A percentile compares a stretch with the other conserved stretches of the same genome.
These are phyloP conservation scores for Tillus elongatus DNA, from an alignment of 2,888 invertebrate genomes.

Conservation along the genomic window DNA sequence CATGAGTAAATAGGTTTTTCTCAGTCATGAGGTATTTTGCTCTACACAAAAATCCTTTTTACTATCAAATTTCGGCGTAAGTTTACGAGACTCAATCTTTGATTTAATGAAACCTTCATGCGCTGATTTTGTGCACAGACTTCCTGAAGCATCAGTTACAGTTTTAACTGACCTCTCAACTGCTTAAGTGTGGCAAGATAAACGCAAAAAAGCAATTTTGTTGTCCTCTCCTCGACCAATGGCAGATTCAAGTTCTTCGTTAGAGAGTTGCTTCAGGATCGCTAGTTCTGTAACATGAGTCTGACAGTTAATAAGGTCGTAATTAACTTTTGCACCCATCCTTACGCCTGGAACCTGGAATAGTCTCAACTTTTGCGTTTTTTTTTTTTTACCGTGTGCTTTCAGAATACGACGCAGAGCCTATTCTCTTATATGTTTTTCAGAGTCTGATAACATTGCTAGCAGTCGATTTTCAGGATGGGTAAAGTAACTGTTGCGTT, in stretches of 20 bases:
- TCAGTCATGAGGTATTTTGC: too few species aligned
- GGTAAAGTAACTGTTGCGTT: too few species aligned
- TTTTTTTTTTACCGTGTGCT: background rate
- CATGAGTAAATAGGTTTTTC: too few species aligned
- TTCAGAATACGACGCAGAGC: slow-evolving; percentile 3
- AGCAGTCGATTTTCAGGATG: slow-evolving; percentile 7
- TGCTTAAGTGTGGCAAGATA: too few species aligned
- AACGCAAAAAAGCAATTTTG: background rate
- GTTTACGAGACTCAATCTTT: too few species aligned
- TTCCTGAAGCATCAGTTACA: too few species aligned
- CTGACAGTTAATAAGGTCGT: slow-evolving; percentile 1
- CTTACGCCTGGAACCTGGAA: background rate
- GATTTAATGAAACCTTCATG: too few species aligned
- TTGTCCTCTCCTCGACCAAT: too few species aligned
- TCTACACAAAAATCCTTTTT: too few species aligned
- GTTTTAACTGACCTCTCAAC: too few species aligned
- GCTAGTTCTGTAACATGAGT: background rate
- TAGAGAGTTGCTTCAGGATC: background rate
- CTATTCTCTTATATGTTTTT: slow-evolving; percentile 4
- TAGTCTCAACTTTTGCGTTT: background rate
- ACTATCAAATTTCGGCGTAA: too few species aligned
- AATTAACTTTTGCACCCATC: too few species aligned
- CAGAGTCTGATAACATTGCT: slow-evolving; percentile 5
- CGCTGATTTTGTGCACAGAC: background rate
- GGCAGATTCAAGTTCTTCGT: background rate